Base-by-base conservation (phyloP, 30 jellyfish, hydroid and myxozoan species). In the Catostylus mosaicus region DNA sequence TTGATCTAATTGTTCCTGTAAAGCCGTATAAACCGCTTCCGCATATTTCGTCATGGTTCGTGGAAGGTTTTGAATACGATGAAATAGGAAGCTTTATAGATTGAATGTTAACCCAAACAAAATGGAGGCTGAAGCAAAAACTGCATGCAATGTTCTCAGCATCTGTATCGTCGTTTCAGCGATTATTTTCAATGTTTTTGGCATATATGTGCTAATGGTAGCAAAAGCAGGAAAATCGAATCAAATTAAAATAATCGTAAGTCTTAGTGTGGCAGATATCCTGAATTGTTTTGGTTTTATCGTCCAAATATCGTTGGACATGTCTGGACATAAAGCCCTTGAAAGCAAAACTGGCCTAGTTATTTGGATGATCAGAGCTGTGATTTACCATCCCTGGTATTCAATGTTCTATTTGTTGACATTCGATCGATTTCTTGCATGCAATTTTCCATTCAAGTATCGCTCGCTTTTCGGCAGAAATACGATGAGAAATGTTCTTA, bases 301-400 rank as follows among this genome's bases (percentile, higher is more conserved):
- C 0, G 40, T 43, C 33, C 72, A 74, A 40, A 24, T 74, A 20
- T 19, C 73, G 14, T 74, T 74, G 3, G 85, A 74, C 1, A 23
- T 34, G 2, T 35, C 80, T 30, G 73, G 75, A 52, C 75, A 52
- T 51, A 32, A 10, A 1, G 38, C 75, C n/a, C 57, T 37, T 32
- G 47, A 74, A 3, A 74, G 75, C 54, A 50, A 30, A 50, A 29
- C 73, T 6, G 73, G 73, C 30, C 34, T 52, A 34, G 63, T 74
- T 11, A 23, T 74, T 18, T 74, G 85, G 85, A 74, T 59, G 65
- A 3, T 35, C 57, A 30, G 85, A 57, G 85, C 85, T 14, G 85
- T 56, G 19, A n/a, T 74, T 16, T 51, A 74, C 36, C 85, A 74
- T 52, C 72, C 73, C n/a, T 74, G 85, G 85, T 74, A 74, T 74